These are phyloP conservation scores for Chironomus striatipennis DNA, from an alignment of 1,140 invertebrate species.

Conservation along the genomic window DNA sequence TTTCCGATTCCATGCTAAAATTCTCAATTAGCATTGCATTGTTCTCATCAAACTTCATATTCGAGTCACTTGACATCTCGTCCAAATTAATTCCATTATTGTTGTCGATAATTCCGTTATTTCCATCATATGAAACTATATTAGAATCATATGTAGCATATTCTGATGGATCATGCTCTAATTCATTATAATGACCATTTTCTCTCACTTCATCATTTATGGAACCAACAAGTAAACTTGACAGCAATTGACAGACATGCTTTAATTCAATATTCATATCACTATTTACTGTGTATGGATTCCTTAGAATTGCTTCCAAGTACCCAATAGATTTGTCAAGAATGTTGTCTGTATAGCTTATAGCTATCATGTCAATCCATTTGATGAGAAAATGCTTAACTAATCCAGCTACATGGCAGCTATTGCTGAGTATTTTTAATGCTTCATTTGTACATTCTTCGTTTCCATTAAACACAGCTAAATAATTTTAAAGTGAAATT, in stretches of 20 bases:
- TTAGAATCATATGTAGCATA: neutral
- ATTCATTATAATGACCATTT: neutral
- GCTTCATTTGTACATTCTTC: neutral
- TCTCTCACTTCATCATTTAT: slow-evolving; percentile 8
- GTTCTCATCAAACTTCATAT: neutral
- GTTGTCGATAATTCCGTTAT: neutral
- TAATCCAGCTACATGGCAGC: neutral
- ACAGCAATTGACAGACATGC: neutral
- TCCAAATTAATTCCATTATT: neutral
- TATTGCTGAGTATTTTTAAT: neutral
- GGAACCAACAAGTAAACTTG: neutral
- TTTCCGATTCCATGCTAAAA: slow-evolving; percentile 14
- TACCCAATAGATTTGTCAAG: neutral
- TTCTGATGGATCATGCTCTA: neutral
- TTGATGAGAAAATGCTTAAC: neutral
- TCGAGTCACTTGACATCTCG: slow-evolving; percentile 10
- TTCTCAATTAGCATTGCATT: neutral
- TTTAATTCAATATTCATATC: slow-evolving; percentile 6
- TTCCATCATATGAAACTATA: slow-evolving; percentile 15
- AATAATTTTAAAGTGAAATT: too few species aligned
- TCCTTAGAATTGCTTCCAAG: neutral
- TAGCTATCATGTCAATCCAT: neutral
- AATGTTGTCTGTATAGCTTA: neutral
- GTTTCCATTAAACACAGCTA: neutral
- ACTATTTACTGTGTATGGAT: neutral